Evolutionary conservation across 2,888 invertebrate genomes (phyloP), one percentile per base, ranked within the genome.

Genomic region (Acronicta leporina): DNA sequence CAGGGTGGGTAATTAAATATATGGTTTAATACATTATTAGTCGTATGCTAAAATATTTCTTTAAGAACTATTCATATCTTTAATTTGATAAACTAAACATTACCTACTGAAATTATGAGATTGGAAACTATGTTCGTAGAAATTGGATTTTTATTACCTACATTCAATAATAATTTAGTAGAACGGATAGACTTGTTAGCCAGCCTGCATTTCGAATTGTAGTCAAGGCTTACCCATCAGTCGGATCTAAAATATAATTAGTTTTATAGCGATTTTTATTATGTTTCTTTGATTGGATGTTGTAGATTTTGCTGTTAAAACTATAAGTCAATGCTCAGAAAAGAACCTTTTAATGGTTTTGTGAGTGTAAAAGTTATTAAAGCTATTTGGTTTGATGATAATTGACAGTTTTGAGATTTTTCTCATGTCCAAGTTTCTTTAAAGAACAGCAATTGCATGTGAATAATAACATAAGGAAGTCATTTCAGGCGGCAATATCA

Each of bases 201-300:
- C 41, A 46, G 55, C 51, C 52, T 64, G 78, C 68, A 75, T 63
- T 66, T 64, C 65, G 45, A 74, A 75, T 73, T 61, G 51, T 65
- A 66, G 51, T 57, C 68, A 77, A 77, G 68, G 72, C 57, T 76
- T 50, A 46, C 47, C 61, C 77, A 58, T 74, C 75, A 59, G 25
- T 62, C 52, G 60, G 49, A 59, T 64, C 66, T 56, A 67, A 72
- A 75, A 72, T 58, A 57, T 76, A 72, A 76, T 76, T 77, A 68
- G 67, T 71, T 79, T 80, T 80, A 80, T 77, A 63, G 73, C 73
- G 65, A 72, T 71, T 71, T 80, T 80, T 79, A 80, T 78, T 73
- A 74, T 73, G 67, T 68, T 70, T 48, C 67, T 63, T 67, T 80
- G 77, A 78, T 79, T 79, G 73, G 75, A 73, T 75, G 75, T 75